Conservation (phyloP, 2,888 invertebrate genomes). For the Stratiomys singularior region DNA sequence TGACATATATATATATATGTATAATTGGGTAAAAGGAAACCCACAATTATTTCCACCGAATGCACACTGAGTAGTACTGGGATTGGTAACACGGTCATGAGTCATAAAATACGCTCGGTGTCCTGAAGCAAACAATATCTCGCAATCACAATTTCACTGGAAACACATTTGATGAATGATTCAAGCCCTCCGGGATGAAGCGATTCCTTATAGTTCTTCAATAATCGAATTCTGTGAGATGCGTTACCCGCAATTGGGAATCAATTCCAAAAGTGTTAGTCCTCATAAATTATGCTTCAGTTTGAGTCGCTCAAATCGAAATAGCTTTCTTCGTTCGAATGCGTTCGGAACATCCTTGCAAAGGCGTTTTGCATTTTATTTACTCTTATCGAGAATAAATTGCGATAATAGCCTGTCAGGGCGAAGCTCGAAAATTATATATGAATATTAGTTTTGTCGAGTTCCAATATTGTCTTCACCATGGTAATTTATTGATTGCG, state of each 20-base stretch:
- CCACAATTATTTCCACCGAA: too few species aligned
- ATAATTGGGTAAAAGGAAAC: too few species aligned
- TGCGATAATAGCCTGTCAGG: conserved; percentile 39
- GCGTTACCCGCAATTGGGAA: conserved; percentile 11
- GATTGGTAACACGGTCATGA: too few species aligned
- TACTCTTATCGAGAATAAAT: conserved; percentile 16
- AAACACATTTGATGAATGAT: conserved; percentile 22
- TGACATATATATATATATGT: too few species aligned
- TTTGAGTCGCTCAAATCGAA: conserved; percentile 10
- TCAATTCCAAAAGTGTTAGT: conserved; percentile 40
- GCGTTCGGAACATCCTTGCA: not conserved
- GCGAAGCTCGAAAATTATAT: conserved; percentile 45
- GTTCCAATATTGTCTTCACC: conserved; percentile 44
- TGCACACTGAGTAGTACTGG: too few species aligned
- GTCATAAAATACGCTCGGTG: too few species aligned
- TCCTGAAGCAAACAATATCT: not conserved
- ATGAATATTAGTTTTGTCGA: conserved; percentile 41
- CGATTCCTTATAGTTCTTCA: conserved; percentile 6
- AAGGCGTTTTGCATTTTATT: not conserved
- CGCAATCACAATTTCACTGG: not conserved
- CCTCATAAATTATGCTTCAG: conserved; percentile 34
- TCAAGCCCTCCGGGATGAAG: conserved; percentile 19
- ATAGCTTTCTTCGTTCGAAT: not conserved
- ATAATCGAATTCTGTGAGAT: conserved; percentile 31
- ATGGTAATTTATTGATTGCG: conserved; percentile 37